Base-by-base conservation (phyloP, 1,140 invertebrate species). In the Adoxophyes honmai region DNA sequence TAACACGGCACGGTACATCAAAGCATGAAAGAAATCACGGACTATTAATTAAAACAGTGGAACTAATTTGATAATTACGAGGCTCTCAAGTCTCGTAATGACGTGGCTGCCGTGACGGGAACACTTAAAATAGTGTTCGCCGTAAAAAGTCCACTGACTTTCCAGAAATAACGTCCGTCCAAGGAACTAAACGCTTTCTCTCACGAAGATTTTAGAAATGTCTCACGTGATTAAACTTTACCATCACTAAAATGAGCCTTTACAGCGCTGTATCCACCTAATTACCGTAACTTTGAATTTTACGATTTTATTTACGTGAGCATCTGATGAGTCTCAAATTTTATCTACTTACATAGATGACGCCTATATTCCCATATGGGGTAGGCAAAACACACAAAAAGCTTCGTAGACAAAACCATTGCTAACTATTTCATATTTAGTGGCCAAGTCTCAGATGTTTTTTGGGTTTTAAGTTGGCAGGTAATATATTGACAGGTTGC, bases 21-120 rank as follows among this genome's bases (percentile, higher is more conserved):
- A 48, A 48, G 18, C 38, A 54, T 44, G 34, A 59, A 53, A 62
- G 51, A 59, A 71, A 62, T 60, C 54, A 34, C 10, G 11, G 48
- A 52, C 55, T 54, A 66, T 69, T 60, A 65, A 63, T 57, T 51
- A 57, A 33, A 65, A 65, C 52, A 57, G 59, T 62, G 59, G 74
- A 77, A 73, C 75, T 68, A 69, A 77, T 75, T 74, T 64, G 70
- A 69, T 75, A 70, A 75, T 70, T 68, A 67, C 63, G 38, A 59
- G 59, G 57, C 51, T 36, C 60, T 53, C 55, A 48, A 48, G 42
- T 21, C 10, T 44, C 62, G 54, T 66, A 59, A 65, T 57, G 66
- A 60, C 34, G 42, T 39, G 37, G 38, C 56, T 52, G 58, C 52
- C 37, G 52, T 51, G 42, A 52, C 62, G 58, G 58, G 52, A 57